Evolutionary conservation across 1,140 invertebrate species (phyloP), one percentile per base, ranked within the genome.

Genomic region (Solenopsis invicta): DNA sequence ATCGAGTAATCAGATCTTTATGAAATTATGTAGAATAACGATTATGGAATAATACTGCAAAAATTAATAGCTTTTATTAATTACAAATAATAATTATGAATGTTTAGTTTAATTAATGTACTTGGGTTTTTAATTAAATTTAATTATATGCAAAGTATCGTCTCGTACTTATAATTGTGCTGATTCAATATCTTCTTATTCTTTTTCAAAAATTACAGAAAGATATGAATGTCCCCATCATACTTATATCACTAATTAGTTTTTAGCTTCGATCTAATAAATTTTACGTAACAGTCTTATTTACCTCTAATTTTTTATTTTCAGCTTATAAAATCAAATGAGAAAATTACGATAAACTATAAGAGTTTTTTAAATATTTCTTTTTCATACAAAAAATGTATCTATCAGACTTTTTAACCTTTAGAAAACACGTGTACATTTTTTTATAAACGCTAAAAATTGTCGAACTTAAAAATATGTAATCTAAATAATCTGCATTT

Each of bases 251-350:
- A 48, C 56, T 85, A 88, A 85, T 88, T 85, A 72, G 52, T 69
- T 85, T 61, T 82, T 87, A 85, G 48, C 69, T 82, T n/a, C 18
- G 74, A 62, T 85, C 24, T 88, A 88, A 29, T 85, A 29, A 5
- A 2, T 18, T 13, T 76, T 48, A 62, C 4, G 13, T 45, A 24
- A 45, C 6, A 45, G 29, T 61, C 61, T 56, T 12, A 45, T 76
- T 29, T 48, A 1, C 16, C 8, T 62, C 8, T 62, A 77, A 16
- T 45, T 76, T 61, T 45, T 16, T 29, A 54, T 21, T 16, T 61
- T 5, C 1, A 76, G 3, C 16, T 48, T 21, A 24, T 12, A 45
- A 45, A 18, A 62, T 45, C 1, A 61, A 76, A 37, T 45, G 45
- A 76, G 1, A 45, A 5, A 6, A 24, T 45, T 75, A 10, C 2